These are phyloP conservation scores for Myrmophylax atrothorax DNA, from an alignment of 2,113 vertebrate species.

Conservation along the genomic window DNA sequence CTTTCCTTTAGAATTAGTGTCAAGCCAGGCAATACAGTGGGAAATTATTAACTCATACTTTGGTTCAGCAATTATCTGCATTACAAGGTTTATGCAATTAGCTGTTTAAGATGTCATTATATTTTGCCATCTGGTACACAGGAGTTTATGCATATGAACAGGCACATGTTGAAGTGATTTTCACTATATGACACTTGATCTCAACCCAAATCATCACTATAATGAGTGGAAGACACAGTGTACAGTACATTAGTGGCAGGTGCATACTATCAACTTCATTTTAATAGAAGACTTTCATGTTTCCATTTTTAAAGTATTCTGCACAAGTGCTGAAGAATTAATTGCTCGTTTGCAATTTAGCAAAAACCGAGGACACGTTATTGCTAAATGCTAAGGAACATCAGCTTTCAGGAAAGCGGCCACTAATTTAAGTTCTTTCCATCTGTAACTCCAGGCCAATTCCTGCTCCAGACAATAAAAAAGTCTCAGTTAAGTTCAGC, in stretches of 20 bases:
- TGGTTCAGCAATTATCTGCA: slow-evolving; percentile 83
- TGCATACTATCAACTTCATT: slow-evolving; percentile 81
- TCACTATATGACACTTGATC: slow-evolving; percentile 82
- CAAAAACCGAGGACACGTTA: slow-evolving; percentile 67
- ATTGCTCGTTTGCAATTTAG: slow-evolving; percentile 76
- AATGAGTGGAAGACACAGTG: slow-evolving; percentile 80
- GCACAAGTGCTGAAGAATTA: slow-evolving; percentile 77
- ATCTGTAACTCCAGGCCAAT: slow-evolving; percentile 32
- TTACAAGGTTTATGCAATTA: slow-evolving; percentile 87
- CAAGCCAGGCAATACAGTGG: slow-evolving; percentile 81
- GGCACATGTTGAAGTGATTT: slow-evolving; percentile 81
- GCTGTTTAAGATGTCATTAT: slow-evolving; percentile 85
- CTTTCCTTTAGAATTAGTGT: slow-evolving; percentile 85
- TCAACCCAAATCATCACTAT: slow-evolving; percentile 81
- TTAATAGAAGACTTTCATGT: slow-evolving; percentile 78
- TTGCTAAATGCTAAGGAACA: slow-evolving; percentile 69
- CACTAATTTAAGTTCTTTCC: slow-evolving; percentile 51
- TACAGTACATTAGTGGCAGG: slow-evolving; percentile 78
- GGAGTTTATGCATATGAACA: slow-evolving; percentile 83
- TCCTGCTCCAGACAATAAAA: slow-evolving; percentile 17
- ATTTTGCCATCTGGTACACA: slow-evolving; percentile 87
- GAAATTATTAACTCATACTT: slow-evolving; percentile 85
- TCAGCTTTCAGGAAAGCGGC: slow-evolving; percentile 44
- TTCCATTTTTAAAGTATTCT: slow-evolving; percentile 80
- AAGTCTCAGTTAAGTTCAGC: neutral